phyloP scores from a whole-genome alignment of 2,888 invertebrate species.

The Apamea anceps region DNA sequence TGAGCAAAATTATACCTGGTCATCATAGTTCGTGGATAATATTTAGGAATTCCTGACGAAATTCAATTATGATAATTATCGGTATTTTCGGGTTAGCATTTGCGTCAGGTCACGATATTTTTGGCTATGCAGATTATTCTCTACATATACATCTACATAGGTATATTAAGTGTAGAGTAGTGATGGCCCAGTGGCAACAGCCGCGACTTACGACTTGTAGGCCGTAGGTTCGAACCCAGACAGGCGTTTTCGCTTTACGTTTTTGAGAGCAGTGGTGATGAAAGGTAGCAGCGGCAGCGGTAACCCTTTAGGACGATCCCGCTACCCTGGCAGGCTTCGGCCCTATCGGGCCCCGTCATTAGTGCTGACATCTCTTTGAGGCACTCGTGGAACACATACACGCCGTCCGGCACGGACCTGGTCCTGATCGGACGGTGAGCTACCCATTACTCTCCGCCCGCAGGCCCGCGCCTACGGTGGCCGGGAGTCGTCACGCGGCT shows the following conservation, averaged over 20 bases:
- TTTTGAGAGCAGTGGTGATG: no score
- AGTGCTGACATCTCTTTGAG: no score
- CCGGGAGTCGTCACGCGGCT: no score
- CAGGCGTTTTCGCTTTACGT: background rate
- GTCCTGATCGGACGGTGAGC: no score
- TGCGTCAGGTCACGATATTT: background rate
- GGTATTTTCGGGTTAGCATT: background rate
- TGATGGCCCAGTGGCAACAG: background rate
- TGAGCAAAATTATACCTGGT: slow-evolving; percentile 1
- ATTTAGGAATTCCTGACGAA: slow-evolving; percentile 11
- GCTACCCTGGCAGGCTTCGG: no score
- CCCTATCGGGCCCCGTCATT: no score
- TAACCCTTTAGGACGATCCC: no score
- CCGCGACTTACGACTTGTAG: background rate
- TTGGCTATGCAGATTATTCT: background rate
- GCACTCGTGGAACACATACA: no score
- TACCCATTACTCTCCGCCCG: no score
- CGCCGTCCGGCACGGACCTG: no score
- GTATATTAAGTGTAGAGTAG: background rate
- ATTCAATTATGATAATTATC: background rate
- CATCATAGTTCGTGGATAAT: slow-evolving; percentile 7
- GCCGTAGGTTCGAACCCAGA: background rate
- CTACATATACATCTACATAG: background rate
- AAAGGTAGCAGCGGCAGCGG: no score
- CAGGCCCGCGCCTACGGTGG: no score